Conservation (phyloP, 2,797 vertebrate genomes). For the Geotrypetes seraphini region DNA sequence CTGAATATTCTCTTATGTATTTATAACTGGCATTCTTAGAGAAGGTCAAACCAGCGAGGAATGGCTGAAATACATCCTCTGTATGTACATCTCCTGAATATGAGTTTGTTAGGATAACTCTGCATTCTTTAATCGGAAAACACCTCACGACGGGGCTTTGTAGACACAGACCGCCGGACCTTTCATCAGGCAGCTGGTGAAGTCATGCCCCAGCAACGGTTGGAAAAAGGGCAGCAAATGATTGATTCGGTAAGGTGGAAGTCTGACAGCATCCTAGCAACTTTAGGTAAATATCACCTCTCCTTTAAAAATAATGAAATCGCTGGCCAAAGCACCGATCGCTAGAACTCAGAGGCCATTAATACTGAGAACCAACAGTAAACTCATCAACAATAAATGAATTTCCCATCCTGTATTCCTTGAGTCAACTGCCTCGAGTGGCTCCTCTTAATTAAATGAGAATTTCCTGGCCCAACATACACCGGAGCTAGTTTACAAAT, state of each 20-base stretch:
- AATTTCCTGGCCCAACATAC: fast-evolving
- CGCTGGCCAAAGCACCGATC: background rate
- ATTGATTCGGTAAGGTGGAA: background rate
- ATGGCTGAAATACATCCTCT: too few relatives aligned
- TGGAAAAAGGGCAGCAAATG: background rate
- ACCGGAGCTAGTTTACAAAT: background rate
- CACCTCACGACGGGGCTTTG: too few relatives aligned
- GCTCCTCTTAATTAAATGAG: too few relatives aligned
- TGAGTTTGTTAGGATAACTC: too few relatives aligned
- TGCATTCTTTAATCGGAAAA: too few relatives aligned
- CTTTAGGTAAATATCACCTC: background rate
- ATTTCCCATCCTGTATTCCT: fast-evolving
- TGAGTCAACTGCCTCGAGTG: background rate
- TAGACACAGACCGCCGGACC: background rate
- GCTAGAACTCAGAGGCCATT: fast-evolving
- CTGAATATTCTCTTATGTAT: too few relatives aligned
- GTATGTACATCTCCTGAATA: too few relatives aligned
- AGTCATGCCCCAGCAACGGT: background rate
- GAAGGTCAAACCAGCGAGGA: too few relatives aligned
- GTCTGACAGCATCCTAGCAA: background rate
- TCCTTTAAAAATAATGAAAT: background rate
- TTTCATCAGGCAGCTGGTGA: background rate
- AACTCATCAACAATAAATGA: background rate
- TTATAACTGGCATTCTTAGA: too few relatives aligned
- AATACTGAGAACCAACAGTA: background rate